Percentiles rank a stretch among this genome's conserved stretches.
These are phyloP conservation scores for Alethe castanea DNA, from an alignment of 2,113 vertebrate species.

Conservation along the genomic window DNA sequence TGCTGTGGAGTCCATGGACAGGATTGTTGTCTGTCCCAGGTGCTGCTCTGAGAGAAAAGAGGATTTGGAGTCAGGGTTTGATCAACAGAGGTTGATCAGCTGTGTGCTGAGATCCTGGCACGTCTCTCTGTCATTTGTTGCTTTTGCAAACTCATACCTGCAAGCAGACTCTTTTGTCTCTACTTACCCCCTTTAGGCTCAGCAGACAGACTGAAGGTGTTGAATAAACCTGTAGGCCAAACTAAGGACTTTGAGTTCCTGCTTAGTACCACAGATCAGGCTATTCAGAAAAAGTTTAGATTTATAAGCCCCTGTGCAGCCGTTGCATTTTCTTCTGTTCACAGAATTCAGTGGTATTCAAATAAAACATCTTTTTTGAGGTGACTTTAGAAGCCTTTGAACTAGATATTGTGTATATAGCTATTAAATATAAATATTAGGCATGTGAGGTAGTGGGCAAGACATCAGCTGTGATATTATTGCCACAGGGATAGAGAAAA, in stretches of 20 bases:
- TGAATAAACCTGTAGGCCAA: not conserved
- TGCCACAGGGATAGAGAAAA: not conserved
- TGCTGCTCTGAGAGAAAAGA: not conserved
- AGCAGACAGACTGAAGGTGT: not conserved
- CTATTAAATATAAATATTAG: not conserved
- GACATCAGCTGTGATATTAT: not conserved
- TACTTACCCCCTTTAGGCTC: not conserved
- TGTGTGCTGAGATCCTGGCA: accelerated
- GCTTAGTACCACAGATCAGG: not conserved
- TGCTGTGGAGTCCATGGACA: accelerated
- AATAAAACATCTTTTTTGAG: not conserved
- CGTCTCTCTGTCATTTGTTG: not conserved
- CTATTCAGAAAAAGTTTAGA: not conserved
- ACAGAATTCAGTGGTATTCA: not conserved
- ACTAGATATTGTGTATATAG: too few relatives aligned
- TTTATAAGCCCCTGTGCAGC: not conserved
- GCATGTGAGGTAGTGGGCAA: not conserved
- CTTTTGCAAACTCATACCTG: not conserved
- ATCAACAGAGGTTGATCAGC: not conserved
- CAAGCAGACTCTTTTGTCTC: not conserved
- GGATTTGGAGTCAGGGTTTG: not conserved
- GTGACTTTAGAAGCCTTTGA: not conserved
- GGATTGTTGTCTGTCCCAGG: not conserved
- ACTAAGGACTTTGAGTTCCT: not conserved
- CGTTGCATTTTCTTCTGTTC: not conserved